Evolutionary conservation across 2,113 vertebrate genomes (phyloP).

Genomic region (Brachyhypopomus occidentalis): DNA sequence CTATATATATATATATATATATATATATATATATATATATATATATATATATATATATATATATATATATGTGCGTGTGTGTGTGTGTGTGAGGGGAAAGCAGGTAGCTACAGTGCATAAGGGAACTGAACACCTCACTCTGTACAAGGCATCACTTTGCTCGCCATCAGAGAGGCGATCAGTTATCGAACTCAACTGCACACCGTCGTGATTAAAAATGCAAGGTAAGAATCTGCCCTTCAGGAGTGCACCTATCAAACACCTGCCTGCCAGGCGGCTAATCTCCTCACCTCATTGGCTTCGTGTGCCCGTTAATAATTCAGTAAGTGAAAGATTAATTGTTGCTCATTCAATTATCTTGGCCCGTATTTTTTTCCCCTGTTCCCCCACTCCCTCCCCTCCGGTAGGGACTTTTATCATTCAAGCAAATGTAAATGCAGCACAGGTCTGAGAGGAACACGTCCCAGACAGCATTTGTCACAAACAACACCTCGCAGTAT

Average conservation of each 20-base stretch:
- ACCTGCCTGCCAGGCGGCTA: conserved; percentile 72
- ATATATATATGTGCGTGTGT: too few relatives aligned
- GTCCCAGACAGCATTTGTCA: conserved; percentile 41
- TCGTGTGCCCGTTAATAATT: conserved; percentile 58
- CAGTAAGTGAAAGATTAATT: conserved; percentile 58
- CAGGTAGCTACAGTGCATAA: conserved; percentile 17
- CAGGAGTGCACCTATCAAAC: conserved; percentile 73
- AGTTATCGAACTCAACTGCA: conserved; percentile 42
- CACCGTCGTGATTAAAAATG: conserved; percentile 57
- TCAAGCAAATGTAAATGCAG: conserved; percentile 39
- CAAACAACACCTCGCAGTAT: conserved; percentile 35
- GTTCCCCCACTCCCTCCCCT: conserved; percentile 23
- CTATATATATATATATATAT: too few relatives aligned
- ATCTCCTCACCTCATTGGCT: conserved; percentile 65
- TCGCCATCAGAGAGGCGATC: conserved; percentile 16
- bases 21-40: too few relatives aligned
- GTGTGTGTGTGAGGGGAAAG: too few relatives aligned
- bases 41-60: too few relatives aligned
- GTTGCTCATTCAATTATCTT: conserved; percentile 57
- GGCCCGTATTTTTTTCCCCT: neutral
- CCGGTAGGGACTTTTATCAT: conserved; percentile 42
- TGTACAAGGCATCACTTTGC: conserved; percentile 36
- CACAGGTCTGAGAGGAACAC: conserved; percentile 15
- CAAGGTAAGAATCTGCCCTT: conserved; percentile 73
- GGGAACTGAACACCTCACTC: conserved; percentile 20